Evolutionary conservation across 64 coral and sea anemone genomes (phyloP).

Genomic region (Dendronephthya gigantea): DNA sequence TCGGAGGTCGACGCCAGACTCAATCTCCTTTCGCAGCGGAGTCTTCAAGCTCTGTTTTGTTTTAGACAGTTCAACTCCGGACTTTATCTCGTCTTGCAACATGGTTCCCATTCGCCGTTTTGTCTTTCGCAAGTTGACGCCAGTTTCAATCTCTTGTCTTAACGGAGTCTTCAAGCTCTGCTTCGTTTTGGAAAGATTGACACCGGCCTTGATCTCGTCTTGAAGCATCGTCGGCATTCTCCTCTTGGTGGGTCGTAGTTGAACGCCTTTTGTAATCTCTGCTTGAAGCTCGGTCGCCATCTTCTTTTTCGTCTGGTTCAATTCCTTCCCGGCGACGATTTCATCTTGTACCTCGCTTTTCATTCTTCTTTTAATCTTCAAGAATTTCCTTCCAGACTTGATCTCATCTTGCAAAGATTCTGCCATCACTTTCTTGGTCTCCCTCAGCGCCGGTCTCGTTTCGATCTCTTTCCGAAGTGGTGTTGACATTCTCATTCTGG

Average conservation of each 20-base stretch:
- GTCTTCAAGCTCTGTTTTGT: slow-evolving; percentile 15
- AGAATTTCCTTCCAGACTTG: slow-evolving; percentile 35
- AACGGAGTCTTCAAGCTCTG: slow-evolving; percentile 52
- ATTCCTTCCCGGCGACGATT: slow-evolving; percentile 65
- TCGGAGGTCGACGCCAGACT: slow-evolving; percentile 29
- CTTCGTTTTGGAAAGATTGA: slow-evolving; percentile 45
- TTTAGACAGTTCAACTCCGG: slow-evolving; percentile 3
- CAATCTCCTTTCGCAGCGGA: slow-evolving; percentile 25
- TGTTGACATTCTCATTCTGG: slow-evolving; percentile 49
- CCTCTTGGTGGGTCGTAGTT: slow-evolving; percentile 23
- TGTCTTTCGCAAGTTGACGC: slow-evolving; percentile 33
- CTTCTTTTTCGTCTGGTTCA: slow-evolving; percentile 52
- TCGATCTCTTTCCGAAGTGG: slow-evolving; percentile 45
- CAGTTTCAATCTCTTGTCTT: slow-evolving; percentile 37
- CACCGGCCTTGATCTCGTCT: slow-evolving; percentile 44
- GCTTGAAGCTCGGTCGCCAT: slow-evolving; percentile 31
- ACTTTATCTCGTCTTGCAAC: slow-evolving; percentile 20
- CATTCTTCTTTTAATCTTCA: slow-evolving; percentile 49
- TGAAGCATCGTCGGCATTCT: slow-evolving; percentile 48
- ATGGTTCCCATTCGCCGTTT: slow-evolving; percentile 22
- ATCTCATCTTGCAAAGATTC: slow-evolving; percentile 52
- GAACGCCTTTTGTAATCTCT: slow-evolving; percentile 21
- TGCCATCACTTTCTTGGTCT: slow-evolving; percentile 57
- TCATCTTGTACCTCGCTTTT: slow-evolving; percentile 44
- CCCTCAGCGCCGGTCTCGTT: slow-evolving; percentile 16